These are phyloP conservation scores for Platanista minor DNA, from an alignment of 2,113 vertebrate species.

Conservation along the genomic window DNA sequence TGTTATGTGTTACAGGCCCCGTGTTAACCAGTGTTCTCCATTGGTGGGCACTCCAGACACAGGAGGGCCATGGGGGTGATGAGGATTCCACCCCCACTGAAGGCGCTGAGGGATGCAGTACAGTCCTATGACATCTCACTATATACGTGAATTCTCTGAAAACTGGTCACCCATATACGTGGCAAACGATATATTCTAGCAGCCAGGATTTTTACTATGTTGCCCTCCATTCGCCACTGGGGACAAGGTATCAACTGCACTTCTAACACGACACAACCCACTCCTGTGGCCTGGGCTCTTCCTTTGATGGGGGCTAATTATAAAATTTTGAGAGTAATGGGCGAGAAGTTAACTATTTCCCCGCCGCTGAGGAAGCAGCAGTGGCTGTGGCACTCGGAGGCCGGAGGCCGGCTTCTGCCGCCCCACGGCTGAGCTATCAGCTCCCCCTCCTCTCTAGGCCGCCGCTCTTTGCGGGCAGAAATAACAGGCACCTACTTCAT, in stretches of 20 bases:
- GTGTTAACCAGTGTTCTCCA: not conserved
- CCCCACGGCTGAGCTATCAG: not conserved
- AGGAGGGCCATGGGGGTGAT: not conserved
- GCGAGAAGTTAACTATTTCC: not conserved
- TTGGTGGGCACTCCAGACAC: not conserved
- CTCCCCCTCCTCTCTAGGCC: not conserved
- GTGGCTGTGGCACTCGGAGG: accelerated
- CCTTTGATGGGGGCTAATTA: not conserved
- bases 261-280: not conserved
- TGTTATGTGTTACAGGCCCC: not conserved
- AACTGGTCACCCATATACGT: not conserved
- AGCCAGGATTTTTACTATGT: not conserved
- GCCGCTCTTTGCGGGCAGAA: not conserved
- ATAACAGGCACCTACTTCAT: not conserved
- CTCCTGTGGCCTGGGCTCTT: not conserved
- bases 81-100: not conserved
- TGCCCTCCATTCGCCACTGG: not conserved
- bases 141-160: not conserved
- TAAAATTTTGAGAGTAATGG: not conserved
- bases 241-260: not conserved
- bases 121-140: not conserved
- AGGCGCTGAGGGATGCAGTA: not conserved
- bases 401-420: not conserved
- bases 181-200: not conserved
- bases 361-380: not conserved